Base-by-base conservation (phyloP, 2,888 invertebrate species). In the Stenichneumon culpator region DNA sequence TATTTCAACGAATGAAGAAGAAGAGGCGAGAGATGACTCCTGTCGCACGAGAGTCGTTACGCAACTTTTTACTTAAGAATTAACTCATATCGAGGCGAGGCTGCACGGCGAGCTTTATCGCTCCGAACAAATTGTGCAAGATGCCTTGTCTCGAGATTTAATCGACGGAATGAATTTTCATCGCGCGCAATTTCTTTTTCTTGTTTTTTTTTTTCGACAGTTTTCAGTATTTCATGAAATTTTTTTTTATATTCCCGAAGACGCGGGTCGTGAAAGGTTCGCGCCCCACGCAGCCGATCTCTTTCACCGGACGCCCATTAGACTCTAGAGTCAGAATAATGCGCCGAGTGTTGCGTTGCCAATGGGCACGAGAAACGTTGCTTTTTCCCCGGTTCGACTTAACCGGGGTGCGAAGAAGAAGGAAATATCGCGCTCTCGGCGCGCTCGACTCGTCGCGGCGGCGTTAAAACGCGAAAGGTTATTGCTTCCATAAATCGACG, bases 401-500 rank as follows among this genome's bases (percentile, higher is more conserved):
- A 39, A 57, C 11, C 73, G 19, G 44, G 72, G 60, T 54, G 67
- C 47, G 82, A 47, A 69, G 50, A 70, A 52, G 85, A 69, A 83
- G 75, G 73, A 82, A 86, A 67, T 74, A 65, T 74, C 82, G 65
- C 82, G 54, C 63, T 79, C 80, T 70, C 50, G 79, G 73, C 28
- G 63, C 57, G 63, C 57, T 73, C 74, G 74, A 67, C 36, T 75
- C 22, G 28, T 32, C 28, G 75, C 36, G 19, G 67, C 39, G 78
- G 83, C 73, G 82, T 89, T 87, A 87, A 89, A 89, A 89, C 88
- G 88, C 88, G 84, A 90, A 89, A 89, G 90, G 89, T 90, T 87
- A 87, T 88, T 84, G 87, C 86, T 86, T 87, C 89, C 86, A 90
- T 89, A 89, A 91, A 91, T 91, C 88, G 87, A 82, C 80, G 78